These are phyloP conservation scores for Julus scanicus DNA, from an alignment of 2,888 invertebrate species.

Conservation along the genomic window DNA sequence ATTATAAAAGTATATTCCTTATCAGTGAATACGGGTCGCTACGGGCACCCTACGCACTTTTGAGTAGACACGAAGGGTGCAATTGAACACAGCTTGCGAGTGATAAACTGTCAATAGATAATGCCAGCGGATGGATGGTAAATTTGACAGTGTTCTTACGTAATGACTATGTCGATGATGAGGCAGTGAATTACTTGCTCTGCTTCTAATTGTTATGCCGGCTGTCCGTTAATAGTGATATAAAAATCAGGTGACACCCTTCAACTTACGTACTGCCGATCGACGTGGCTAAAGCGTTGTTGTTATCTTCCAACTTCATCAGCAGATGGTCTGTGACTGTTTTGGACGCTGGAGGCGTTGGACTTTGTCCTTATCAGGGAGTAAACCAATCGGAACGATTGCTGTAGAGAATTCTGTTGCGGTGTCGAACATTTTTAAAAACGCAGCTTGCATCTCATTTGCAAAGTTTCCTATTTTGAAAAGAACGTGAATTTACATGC, in stretches of 20 bases:
- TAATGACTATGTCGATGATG: slow-evolving; percentile 20
- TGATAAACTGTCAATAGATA: slow-evolving; percentile 1
- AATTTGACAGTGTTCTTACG: not conserved
- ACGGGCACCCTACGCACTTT: not conserved
- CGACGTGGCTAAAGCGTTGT: not conserved
- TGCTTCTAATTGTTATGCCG: not conserved
- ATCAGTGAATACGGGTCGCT: not conserved
- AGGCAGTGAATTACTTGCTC: not conserved
- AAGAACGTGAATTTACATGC: too few species aligned
- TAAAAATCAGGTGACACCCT: not conserved
- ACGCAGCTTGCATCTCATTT: not conserved
- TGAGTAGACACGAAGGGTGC: not conserved
- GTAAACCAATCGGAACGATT: not conserved
- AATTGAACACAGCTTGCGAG: not conserved
- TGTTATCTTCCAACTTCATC: not conserved
- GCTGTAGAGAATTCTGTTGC: not conserved
- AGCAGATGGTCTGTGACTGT: slow-evolving; percentile 9
- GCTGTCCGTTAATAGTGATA: not conserved
- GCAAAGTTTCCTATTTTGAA: not conserved
- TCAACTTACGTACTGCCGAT: not conserved
- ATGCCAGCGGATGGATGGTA: not conserved
- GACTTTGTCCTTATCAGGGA: not conserved
- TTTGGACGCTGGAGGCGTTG: not conserved
- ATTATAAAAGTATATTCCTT: not conserved
- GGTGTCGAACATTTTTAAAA: too few species aligned